A percentile compares a stretch with the other conserved stretches of the same genome.
Evolutionary conservation across 2,113 vertebrate genomes (phyloP).

Genomic region (Dryoscopus gambensis): DNA sequence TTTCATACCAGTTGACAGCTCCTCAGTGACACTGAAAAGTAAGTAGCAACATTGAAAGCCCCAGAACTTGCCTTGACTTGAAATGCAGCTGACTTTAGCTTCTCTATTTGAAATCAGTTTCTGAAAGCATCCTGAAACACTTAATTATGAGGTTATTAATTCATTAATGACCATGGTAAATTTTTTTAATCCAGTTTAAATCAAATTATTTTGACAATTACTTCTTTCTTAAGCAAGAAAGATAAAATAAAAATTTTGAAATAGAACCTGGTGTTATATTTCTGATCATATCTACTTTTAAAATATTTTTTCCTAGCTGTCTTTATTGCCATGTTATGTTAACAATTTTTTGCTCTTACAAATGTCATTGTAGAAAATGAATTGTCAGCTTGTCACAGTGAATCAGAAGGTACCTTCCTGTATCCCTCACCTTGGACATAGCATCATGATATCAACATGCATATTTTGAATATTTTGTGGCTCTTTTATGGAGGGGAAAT

Average conservation of each 20-base stretch:
- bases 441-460: not conserved
- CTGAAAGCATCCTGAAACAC: not conserved
- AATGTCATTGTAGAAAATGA: constrained; percentile 13
- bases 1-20: not conserved
- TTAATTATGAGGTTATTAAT: not conserved
- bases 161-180: not conserved
- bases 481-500: not conserved
- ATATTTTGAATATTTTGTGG: not conserved
- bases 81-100: not conserved
- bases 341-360: not conserved
- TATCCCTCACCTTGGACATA: not conserved
- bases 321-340: not conserved
- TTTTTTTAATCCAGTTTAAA: not conserved
- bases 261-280: not conserved
- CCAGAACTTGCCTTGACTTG: not conserved
- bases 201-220: not conserved
- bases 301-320: not conserved
- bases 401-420: not conserved
- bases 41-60: not conserved
- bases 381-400: not conserved
- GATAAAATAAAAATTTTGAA: not conserved
- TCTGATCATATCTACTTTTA: not conserved
- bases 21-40: not conserved
- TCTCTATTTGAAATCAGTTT: not conserved
- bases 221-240: not conserved